Evolutionary conservation across 2,888 invertebrate genomes (phyloP).

Genomic region (Erebia aethiops): DNA sequence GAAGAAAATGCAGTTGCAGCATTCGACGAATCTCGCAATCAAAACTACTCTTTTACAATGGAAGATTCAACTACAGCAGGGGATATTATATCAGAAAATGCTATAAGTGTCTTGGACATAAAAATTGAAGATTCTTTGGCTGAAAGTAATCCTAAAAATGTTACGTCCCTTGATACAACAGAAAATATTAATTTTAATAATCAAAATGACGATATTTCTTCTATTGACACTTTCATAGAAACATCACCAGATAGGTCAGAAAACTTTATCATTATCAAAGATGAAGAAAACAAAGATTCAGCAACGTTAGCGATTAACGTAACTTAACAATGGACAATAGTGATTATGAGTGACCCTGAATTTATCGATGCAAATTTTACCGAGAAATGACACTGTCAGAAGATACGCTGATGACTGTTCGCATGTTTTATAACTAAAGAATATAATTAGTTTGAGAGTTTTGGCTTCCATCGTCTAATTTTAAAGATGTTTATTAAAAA

Average conservation of each 20-base stretch:
- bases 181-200: constrained; percentile 1
- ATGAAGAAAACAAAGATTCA: background rate
- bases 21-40: background rate
- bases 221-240: background rate
- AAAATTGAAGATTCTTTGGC: background rate
- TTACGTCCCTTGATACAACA: background rate
- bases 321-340: constrained; percentile 1
- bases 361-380: background rate
- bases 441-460: background rate
- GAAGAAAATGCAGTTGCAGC: background rate
- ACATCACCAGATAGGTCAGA: constrained; percentile 6
- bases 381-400: background rate
- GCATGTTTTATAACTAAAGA: background rate
- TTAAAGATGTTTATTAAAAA: too few relatives aligned
- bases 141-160: background rate
- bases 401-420: background rate
- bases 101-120: background rate
- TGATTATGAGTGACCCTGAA: background rate
- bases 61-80: constrained; percentile 4
- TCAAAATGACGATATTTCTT: background rate
- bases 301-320: background rate
- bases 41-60: background rate
- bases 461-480: too few relatives aligned
- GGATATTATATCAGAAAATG: background rate
- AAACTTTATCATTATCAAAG: constrained; percentile 7